Conservation (phyloP, 1,140 invertebrate species). For the Bombus polaris region DNA sequence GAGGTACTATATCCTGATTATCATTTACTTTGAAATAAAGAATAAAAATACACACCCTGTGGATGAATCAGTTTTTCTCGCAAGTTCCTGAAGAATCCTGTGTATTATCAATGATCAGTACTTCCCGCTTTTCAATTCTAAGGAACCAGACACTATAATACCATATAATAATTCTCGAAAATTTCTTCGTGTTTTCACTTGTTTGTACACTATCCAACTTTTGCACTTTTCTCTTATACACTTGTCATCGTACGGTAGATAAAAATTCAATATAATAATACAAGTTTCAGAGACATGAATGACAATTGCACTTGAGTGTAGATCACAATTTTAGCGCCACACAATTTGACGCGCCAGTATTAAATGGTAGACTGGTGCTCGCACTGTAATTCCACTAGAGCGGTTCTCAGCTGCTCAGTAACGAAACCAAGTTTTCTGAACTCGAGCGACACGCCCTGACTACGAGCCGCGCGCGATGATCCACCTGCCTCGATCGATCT, state of each 20-base stretch:
- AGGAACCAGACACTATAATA: no score
- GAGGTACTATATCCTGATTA: background rate
- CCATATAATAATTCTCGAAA: no score
- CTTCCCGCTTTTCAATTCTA: background rate
- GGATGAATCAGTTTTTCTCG: background rate
- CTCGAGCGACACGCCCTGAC: slow-evolving; percentile 43
- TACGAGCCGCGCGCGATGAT: slow-evolving; percentile 40
- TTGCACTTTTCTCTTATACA: background rate
- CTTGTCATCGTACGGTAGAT: background rate
- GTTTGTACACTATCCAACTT: background rate
- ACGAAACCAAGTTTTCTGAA: slow-evolving; percentile 19
- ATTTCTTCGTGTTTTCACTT: background rate
- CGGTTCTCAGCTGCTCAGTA: background rate
- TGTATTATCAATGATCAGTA: background rate
- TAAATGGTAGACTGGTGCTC: background rate
- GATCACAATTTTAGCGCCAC: background rate
- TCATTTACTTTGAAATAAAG: background rate
- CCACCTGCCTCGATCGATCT: slow-evolving; percentile 65
- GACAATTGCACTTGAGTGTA: background rate
- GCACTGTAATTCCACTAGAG: background rate
- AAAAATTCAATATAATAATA: background rate
- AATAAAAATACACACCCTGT: background rate
- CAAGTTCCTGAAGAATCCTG: background rate
- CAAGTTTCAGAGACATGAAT: background rate
- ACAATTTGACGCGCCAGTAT: background rate